These are phyloP conservation scores for Typhlomys cinereus DNA, from an alignment of 2,113 vertebrate species.

Conservation along the genomic window DNA sequence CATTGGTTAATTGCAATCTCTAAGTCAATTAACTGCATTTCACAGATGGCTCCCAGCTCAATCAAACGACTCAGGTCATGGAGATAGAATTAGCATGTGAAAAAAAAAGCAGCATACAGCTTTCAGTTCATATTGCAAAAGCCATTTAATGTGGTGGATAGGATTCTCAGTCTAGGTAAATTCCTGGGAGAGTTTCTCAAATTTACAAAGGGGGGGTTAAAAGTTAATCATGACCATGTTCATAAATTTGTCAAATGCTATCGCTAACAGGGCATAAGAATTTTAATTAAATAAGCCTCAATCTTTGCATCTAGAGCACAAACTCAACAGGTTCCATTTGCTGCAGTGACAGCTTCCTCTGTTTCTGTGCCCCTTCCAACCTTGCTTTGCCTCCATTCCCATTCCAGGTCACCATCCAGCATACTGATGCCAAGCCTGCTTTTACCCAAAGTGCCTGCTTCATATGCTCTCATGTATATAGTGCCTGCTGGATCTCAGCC, in stretches of 20 bases:
- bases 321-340: conserved; percentile 25
- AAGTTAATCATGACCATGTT: conserved; percentile 69
- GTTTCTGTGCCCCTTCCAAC: conserved; percentile 54
- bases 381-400: conserved; percentile 58
- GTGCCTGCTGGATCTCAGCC: conserved; percentile 62
- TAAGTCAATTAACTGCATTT: conserved; percentile 45
- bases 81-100: neutral
- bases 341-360: conserved; percentile 23
- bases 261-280: conserved; percentile 30
- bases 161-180: conserved; percentile 61
- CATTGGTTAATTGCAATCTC: conserved; percentile 39
- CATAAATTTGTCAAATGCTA: conserved; percentile 62
- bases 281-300: conserved; percentile 62
- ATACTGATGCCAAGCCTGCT: conserved; percentile 74
- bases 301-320: conserved; percentile 37
- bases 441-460: conserved; percentile 72
- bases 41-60: conserved; percentile 28
- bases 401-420: conserved; percentile 60
- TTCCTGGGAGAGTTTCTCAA: conserved; percentile 50
- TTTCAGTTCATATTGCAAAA: neutral
- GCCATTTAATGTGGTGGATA: neutral
- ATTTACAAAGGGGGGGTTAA: conserved; percentile 62
- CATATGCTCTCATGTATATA: conserved; percentile 69
- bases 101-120: neutral
- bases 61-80: conserved; percentile 27